Evolutionary conservation across 2,113 vertebrate genomes (phyloP).

Genomic region (Lepus americanus): DNA sequence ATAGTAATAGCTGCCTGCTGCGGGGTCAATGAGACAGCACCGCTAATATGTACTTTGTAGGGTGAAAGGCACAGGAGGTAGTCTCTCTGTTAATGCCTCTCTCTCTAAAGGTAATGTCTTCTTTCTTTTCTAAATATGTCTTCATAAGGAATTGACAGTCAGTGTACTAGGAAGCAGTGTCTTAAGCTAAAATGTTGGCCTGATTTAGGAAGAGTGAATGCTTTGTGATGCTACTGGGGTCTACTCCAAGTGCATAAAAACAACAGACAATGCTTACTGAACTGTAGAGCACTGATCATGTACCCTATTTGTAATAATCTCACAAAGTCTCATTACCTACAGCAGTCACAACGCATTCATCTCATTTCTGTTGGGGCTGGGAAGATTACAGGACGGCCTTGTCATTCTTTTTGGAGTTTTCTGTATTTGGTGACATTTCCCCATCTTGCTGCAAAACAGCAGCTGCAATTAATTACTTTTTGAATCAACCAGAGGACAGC

Average conservation of each 20-base stretch:
- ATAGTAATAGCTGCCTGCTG: background rate
- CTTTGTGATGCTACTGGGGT: slow-evolving; percentile 70
- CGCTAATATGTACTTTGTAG: background rate
- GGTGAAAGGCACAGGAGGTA: background rate
- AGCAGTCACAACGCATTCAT: slow-evolving; percentile 65
- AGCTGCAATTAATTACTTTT: slow-evolving; percentile 84
- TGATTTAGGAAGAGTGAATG: slow-evolving; percentile 65
- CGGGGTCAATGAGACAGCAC: slow-evolving; percentile 6
- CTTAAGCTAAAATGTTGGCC: slow-evolving; percentile 68
- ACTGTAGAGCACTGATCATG: slow-evolving; percentile 72
- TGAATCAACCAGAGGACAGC: slow-evolving; percentile 78
- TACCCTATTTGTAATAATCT: slow-evolving; percentile 79
- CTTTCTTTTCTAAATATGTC: slow-evolving; percentile 59
- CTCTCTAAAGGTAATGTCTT: slow-evolving; percentile 31
- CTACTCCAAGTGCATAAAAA: slow-evolving; percentile 73
- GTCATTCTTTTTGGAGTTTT: slow-evolving; percentile 82
- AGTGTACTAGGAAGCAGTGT: slow-evolving; percentile 60
- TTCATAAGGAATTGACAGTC: slow-evolving; percentile 60
- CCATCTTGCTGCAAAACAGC: slow-evolving; percentile 79
- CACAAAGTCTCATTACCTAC: slow-evolving; percentile 78
- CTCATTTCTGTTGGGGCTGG: slow-evolving; percentile 73
- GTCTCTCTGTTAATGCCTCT: slow-evolving; percentile 24
- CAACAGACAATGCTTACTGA: slow-evolving; percentile 75
- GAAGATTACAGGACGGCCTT: slow-evolving; percentile 78
- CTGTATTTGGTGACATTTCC: slow-evolving; percentile 84